Conservation (phyloP, 2,888 invertebrate genomes). For the Ceratothoa steindachneri region DNA sequence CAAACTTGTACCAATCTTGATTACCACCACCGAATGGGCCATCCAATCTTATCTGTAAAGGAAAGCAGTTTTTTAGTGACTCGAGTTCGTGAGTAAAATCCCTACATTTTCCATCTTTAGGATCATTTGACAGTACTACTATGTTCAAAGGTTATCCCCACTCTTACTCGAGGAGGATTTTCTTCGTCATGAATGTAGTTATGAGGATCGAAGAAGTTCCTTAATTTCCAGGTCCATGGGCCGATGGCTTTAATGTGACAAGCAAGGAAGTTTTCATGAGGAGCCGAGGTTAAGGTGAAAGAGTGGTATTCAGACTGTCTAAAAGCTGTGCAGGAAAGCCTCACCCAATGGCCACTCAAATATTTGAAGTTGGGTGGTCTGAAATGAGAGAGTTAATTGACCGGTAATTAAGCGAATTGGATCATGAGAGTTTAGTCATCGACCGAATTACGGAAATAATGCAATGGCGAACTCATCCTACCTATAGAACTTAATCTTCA, state of each 20-base stretch:
- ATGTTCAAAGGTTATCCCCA: too few relatives aligned
- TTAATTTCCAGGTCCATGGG: constrained; percentile 94
- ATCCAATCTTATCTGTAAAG: constrained; percentile 65
- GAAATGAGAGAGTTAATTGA: too few relatives aligned
- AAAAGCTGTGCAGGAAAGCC: constrained; percentile 85
- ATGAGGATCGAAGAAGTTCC: constrained; percentile 61
- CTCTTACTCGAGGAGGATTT: constrained; percentile 45
- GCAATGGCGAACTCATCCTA: too few relatives aligned
- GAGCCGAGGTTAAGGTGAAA: constrained; percentile 90
- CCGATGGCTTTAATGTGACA: constrained; percentile 90
- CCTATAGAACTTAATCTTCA: constrained; percentile 89
- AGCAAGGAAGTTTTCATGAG: constrained; percentile 89
- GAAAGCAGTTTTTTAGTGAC: too few relatives aligned
- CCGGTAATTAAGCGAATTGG: too few relatives aligned
- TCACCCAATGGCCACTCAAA: constrained; percentile 77
- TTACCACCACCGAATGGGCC: constrained; percentile 97
- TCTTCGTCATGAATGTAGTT: constrained; percentile 47
- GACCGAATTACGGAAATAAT: too few relatives aligned
- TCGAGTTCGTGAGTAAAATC: too few relatives aligned
- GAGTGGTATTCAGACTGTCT: constrained; percentile 87
- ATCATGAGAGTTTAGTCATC: too few relatives aligned
- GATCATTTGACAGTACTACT: too few relatives aligned
- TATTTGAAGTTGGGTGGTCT: constrained; percentile 83
- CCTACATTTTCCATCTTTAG: too few relatives aligned
- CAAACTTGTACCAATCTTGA: constrained; percentile 97